Conservation (phyloP, 2,888 invertebrate genomes). For the Limulus polyphemus region DNA sequence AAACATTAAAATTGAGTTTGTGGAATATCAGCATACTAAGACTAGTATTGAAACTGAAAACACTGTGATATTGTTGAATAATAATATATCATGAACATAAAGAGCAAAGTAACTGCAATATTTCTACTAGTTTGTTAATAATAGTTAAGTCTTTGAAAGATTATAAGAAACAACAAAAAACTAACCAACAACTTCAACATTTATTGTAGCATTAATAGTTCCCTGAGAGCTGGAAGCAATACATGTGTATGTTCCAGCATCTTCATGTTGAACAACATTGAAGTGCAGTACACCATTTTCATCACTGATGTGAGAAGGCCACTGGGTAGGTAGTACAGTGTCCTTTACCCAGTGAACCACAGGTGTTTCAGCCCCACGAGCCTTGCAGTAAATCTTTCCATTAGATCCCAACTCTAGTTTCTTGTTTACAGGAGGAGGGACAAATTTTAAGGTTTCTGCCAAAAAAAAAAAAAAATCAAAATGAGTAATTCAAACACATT, state of each 20-base stretch:
- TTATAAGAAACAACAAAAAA: background rate
- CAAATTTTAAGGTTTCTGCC: slow-evolving; percentile 56
- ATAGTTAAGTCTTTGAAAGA: background rate
- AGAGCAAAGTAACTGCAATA: no score
- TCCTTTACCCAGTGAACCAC: slow-evolving; percentile 53
- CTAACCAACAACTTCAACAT: slow-evolving; percentile 68
- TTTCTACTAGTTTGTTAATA: background rate
- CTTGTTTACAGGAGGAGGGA: slow-evolving; percentile 67
- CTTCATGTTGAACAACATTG: slow-evolving; percentile 52
- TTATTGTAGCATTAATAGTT: slow-evolving; percentile 66
- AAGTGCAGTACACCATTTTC: slow-evolving; percentile 75
- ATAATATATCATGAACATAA: no score
- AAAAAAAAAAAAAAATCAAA: no score
- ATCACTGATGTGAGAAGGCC: slow-evolving; percentile 64
- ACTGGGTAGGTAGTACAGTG: slow-evolving; percentile 22
- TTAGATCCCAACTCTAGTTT: slow-evolving; percentile 67
- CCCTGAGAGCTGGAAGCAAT: slow-evolving; percentile 64
- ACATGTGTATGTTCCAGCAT: slow-evolving; percentile 72
- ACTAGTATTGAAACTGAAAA: no score
- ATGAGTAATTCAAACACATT: no score
- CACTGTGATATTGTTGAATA: no score
- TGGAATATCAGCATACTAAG: no score
- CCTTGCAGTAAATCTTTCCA: slow-evolving; percentile 77
- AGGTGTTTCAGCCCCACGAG: slow-evolving; percentile 63
- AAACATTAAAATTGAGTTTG: no score